Evolutionary conservation across 2,797 vertebrate species (phyloP), one percentile per base, ranked within the genome.

Genomic region (Phaenicophaeus curvirostris): DNA sequence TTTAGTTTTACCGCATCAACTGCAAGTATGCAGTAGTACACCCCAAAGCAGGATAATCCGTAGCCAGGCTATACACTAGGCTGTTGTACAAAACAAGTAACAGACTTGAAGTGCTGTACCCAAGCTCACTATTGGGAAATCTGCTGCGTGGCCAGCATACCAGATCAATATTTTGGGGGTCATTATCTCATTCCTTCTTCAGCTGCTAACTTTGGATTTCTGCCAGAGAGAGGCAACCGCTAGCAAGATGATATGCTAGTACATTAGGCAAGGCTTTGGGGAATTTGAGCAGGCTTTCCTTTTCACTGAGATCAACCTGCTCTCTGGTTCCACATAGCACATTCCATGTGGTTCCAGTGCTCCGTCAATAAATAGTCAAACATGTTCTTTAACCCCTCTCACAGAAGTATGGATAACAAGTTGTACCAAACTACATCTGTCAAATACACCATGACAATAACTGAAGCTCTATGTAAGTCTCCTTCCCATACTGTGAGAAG

Each of bases 171-270:
- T 97, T 98, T 96, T 95, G 84, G 93, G 97, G 94, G 91, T 95
- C 83, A 96, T 98, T 98, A 98, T 90, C 89, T 98, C 98, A 98
- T 87, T 89, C 31, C 86, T 90, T 33, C 87, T 94, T 90, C 87
- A 87, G 96, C 93, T 97, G 96, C 97, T 97, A 92, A 89, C 81
- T 94, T 90, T 94, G 94, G 93, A 61, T 65, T 77, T 82, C 85
- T 94, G 97, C 96, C 94, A 96, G 81, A 89, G 89, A 93, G 92
- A 90, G 93, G 90, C 77, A 91, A 57, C 89, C 86, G 2, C 81
- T 58, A 84, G 96, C 69, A 95, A 94, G 81, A 59, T 63, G 95
- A 95, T 94, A 91, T 53, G 65, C 66, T 19, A 72, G 85, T 82
- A 88, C 51, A 71, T 92, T 77, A 73, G 63, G 89, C 89, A 93